Evolutionary conservation across 2,888 invertebrate species (phyloP).

Genomic region (Drosophila longiperda): DNA sequence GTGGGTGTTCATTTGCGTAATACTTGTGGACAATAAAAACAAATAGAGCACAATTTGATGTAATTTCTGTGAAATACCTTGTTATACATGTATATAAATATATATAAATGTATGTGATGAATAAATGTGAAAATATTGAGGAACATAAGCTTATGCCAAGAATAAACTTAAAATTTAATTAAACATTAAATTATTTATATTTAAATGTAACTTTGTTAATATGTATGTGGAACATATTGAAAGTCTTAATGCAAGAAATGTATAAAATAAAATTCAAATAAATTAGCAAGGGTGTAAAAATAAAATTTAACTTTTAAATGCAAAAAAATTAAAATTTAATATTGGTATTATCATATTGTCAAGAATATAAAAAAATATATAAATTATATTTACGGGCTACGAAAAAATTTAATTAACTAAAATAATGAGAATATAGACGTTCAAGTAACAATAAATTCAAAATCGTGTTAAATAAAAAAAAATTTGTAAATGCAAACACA

Average conservation of each 20-base stretch:
- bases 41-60: conserved; percentile 15
- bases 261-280: background rate
- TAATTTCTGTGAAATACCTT: conserved; percentile 14
- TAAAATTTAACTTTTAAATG: background rate
- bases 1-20: conserved; percentile 45
- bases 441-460: background rate
- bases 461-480: background rate
- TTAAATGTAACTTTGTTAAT: background rate
- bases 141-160: background rate
- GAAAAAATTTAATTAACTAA: background rate
- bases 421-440: background rate
- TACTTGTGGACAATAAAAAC: conserved; percentile 22
- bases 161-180: too few species aligned
- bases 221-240: background rate
- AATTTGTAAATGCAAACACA: background rate
- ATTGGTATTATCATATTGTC: background rate
- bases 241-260: background rate
- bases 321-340: background rate
- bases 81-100: background rate
- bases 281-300: too few species aligned
- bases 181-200: background rate
- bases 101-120: background rate
- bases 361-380: background rate
- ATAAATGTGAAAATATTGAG: background rate
- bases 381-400: background rate